A percentile compares a stretch with the other conserved stretches of the same genome.
Evolutionary conservation across 23 tunicate genomes (phyloP).

Genomic region (Ciona savignyi): DNA sequence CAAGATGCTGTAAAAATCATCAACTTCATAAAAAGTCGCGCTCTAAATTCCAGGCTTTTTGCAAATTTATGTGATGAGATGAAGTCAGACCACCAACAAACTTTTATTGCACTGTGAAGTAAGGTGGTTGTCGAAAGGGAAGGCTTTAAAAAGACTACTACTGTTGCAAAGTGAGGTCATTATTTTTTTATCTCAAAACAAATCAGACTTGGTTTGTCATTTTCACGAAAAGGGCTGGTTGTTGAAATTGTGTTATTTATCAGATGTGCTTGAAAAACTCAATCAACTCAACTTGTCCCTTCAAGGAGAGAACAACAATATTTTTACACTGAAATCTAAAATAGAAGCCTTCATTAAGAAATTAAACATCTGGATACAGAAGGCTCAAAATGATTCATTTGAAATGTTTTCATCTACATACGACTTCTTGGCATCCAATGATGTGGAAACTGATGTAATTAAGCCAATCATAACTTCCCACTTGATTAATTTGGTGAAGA

Average conservation of each 20-base stretch:
- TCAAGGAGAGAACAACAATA: conserved; percentile 57
- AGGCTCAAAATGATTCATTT: conserved; percentile 21
- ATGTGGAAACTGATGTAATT: too few relatives aligned
- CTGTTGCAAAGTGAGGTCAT: conserved; percentile 38
- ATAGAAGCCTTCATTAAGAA: conserved; percentile 35
- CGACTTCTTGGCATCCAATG: conserved; percentile 28
- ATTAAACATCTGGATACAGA: conserved; percentile 21
- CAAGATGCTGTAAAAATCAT: conserved; percentile 40
- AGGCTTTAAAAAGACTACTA: conserved; percentile 42
- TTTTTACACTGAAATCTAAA: conserved; percentile 37
- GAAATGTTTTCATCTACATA: conserved; percentile 36
- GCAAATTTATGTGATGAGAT: conserved; percentile 53
- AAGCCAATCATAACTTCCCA: too few relatives aligned
- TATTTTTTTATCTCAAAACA: conserved; percentile 42
- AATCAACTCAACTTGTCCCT: conserved; percentile 41
- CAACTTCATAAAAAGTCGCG: conserved; percentile 27
- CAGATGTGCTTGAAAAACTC: conserved; percentile 50
- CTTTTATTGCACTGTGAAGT: conserved; percentile 48
- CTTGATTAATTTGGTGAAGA: too few relatives aligned
- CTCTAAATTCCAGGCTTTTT: conserved; percentile 36
- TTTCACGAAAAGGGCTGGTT: conserved; percentile 32
- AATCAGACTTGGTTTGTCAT: conserved; percentile 33
- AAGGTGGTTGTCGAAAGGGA: conserved; percentile 43
- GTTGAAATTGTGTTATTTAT: conserved; percentile 42
- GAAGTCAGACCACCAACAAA: conserved; percentile 23